Evolutionary conservation across 2,113 vertebrate species (phyloP), one percentile per base, ranked within the genome.

Genomic region (Labeo catla): DNA sequence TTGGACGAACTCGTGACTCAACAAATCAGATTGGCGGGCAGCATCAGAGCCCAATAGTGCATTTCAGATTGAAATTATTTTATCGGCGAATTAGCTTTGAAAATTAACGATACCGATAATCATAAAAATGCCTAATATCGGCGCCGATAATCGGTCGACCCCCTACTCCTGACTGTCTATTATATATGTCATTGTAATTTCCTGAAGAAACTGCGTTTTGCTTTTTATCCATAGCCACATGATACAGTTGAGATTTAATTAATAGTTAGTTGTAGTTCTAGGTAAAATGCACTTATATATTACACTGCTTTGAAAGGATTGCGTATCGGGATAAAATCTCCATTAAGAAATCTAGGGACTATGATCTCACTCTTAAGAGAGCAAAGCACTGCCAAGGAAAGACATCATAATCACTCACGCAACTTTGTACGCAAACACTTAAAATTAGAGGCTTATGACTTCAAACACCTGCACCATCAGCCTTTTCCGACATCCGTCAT

Each of bases 371-470:
- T 49, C 43, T 61, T 7, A 11, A 65, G n/a, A 43, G 34, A 11
- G 16, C 45, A 1, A n/a, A 59, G 54, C 6, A 79, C 76, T 45
- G 68, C 59, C 85, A 66, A 61, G n/a, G 43, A 36, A 61, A 77
- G 57, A 12, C 8, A 0, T 70, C 76, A 86, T 86, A 89, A 76
- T 63, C 66, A 63, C 8, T 5, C 13, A 15, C 13, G 36, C n/a
- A 84, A 83, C 72, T 47, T 23, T 52, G 52, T 45, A 57, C 59
- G 36, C 39, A 77, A 84, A 39, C 28, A 81, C 72, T 61, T 39
- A 34, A 83, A 89, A 89, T 85, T 9, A 89, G 8, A 76, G 72
- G 88, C 82, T 87, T 84, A 63, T 65, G 28, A 66, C 47, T n/a
- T 74, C 57, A 54, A 52, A 23, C 85, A 15, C 13, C 68, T 66